phyloP scores from a whole-genome alignment of 2,797 vertebrate species.

The Gambelia wislizenii region DNA sequence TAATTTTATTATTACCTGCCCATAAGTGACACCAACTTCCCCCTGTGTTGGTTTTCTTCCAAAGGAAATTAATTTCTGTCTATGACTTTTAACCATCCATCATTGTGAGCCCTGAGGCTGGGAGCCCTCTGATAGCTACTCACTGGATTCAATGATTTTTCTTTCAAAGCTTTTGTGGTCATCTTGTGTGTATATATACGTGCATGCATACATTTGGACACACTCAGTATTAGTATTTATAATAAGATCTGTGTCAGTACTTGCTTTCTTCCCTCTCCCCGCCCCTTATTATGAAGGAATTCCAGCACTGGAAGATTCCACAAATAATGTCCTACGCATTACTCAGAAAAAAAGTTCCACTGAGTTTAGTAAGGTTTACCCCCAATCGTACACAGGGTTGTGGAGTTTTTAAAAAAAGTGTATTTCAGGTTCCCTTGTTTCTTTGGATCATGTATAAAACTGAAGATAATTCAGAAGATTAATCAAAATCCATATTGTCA shows the following conservation, averaged over 20 bases:
- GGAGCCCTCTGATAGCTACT: slow-evolving; percentile 49
- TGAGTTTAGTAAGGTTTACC: background rate
- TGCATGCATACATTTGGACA: background rate
- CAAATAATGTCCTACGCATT: background rate
- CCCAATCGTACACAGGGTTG: background rate
- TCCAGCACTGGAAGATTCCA: background rate
- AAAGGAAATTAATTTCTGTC: slow-evolving; percentile 77
- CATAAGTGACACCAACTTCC: slow-evolving; percentile 76
- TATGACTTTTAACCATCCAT: slow-evolving; percentile 61
- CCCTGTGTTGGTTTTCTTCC: slow-evolving; percentile 70
- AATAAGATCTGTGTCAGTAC: slow-evolving; percentile 37
- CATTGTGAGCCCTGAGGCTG: slow-evolving; percentile 66
- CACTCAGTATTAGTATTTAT: slow-evolving; percentile 29
- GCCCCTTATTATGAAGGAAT: background rate
- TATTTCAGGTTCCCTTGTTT: background rate
- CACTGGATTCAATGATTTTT: slow-evolving; percentile 33
- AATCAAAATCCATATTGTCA: background rate
- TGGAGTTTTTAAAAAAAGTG: background rate
- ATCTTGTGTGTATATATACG: background rate
- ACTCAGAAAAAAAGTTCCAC: background rate
- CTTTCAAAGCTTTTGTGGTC: slow-evolving; percentile 39
- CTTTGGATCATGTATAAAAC: background rate
- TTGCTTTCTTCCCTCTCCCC: background rate
- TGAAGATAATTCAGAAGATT: background rate
- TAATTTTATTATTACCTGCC: slow-evolving; percentile 84